These are phyloP conservation scores for Clarias gariepinus DNA, from an alignment of 2,113 vertebrate genomes.

Conservation along the genomic window DNA sequence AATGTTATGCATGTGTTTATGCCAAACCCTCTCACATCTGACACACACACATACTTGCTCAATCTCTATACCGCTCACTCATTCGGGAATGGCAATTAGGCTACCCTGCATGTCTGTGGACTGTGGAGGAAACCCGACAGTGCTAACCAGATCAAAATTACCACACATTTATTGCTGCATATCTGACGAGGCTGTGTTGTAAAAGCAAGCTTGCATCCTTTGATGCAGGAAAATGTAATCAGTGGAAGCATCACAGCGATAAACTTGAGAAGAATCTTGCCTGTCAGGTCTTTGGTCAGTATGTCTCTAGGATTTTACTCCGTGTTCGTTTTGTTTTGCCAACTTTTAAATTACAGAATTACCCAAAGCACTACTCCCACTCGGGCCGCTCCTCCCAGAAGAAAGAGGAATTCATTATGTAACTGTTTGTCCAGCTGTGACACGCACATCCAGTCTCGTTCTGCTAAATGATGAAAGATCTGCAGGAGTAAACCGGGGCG, in stretches of 20 bases:
- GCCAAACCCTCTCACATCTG: too few species aligned
- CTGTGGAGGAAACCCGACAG: too few species aligned
- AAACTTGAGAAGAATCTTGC: not conserved
- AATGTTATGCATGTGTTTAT: too few species aligned
- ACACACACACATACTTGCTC: too few species aligned
- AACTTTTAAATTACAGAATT: not conserved
- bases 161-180: not conserved
- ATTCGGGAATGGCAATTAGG: too few species aligned
- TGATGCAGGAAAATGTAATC: not conserved
- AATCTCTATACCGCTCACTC: too few species aligned
- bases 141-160: too few species aligned
- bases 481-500: too few species aligned
- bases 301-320: not conserved
- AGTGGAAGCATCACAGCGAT: not conserved
- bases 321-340: not conserved
- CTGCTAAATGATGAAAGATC: not conserved
- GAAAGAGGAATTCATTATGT: not conserved
- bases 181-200: not conserved
- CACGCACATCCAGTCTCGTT: not conserved
- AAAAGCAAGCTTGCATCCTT: not conserved
- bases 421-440: not conserved
- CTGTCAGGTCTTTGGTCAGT: not conserved
- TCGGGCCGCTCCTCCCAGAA: not conserved
- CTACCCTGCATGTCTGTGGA: too few species aligned
- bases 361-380: not conserved